phyloP scores from a whole-genome alignment of 92 coral and sea anemone species.

The Umimayanthus chanpuru region DNA sequence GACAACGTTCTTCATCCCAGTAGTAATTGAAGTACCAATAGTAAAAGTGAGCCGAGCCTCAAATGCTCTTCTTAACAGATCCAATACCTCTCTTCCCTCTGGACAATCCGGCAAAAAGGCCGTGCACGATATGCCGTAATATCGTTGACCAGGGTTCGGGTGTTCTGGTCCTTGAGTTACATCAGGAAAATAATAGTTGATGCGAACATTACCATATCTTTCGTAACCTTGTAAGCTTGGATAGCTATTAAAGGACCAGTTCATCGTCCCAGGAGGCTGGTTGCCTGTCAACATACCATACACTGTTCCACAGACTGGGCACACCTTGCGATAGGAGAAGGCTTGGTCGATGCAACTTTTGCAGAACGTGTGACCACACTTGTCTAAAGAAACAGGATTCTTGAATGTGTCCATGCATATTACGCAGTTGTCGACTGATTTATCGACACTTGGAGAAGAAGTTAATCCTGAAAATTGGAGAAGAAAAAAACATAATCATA shows the following conservation, averaged over 20 bases:
- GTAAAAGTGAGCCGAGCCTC: constrained; percentile 73
- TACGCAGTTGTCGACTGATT: too few species aligned
- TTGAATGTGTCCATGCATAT: too few species aligned
- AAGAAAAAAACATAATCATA: too few species aligned
- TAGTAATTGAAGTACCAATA: constrained; percentile 70
- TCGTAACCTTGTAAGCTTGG: constrained; percentile 18
- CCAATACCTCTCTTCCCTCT: constrained; percentile 67
- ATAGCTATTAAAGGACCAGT: background rate
- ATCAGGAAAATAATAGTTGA: constrained; percentile 12
- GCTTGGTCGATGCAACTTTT: background rate
- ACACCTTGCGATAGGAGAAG: constrained; percentile 5
- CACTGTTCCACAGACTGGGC: constrained; percentile 24
- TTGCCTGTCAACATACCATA: constrained; percentile 24
- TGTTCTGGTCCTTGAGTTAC: constrained; percentile 58
- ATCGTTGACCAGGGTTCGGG: constrained; percentile 73
- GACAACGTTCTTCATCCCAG: constrained; percentile 49
- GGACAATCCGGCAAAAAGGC: constrained; percentile 69
- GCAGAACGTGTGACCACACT: constrained; percentile 33
- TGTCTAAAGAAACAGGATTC: constrained; percentile 17
- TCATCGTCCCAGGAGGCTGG: constrained; percentile 34
- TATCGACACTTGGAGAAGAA: too few species aligned
- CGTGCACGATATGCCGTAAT: constrained; percentile 51
- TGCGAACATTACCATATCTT: constrained; percentile 40
- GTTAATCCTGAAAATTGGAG: too few species aligned
- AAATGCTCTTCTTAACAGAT: constrained; percentile 69